A percentile compares a stretch with the other conserved stretches of the same genome.
Evolutionary conservation across 2,113 vertebrate genomes (phyloP).

Genomic region (Chiloscyllium plagiosum): DNA sequence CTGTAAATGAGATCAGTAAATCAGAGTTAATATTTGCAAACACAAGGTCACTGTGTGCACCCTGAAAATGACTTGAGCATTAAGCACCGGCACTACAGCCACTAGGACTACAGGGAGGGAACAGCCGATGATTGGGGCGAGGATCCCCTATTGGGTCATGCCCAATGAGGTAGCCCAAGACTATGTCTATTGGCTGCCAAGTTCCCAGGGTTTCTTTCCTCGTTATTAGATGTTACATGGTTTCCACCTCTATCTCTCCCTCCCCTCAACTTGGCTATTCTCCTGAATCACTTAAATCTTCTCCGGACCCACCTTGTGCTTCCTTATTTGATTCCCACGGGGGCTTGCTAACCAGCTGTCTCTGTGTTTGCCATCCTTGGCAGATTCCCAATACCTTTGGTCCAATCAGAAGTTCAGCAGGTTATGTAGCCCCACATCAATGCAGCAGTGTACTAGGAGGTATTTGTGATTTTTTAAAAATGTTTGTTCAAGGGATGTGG

Average conservation of each 20-base stretch:
- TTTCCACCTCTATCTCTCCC: too few species aligned
- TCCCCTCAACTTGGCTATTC: neutral
- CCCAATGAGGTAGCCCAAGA: neutral
- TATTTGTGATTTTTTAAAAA: too few species aligned
- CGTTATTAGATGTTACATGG: neutral
- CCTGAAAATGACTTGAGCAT: neutral
- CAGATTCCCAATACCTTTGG: too few species aligned
- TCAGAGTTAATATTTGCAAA: neutral
- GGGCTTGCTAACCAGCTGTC: too few species aligned
- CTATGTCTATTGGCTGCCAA: neutral
- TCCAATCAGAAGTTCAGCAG: too few species aligned
- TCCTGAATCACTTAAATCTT: neutral
- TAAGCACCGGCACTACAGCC: neutral
- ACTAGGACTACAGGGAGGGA: too few species aligned
- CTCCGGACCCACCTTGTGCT: neutral
- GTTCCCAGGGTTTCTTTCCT: neutral
- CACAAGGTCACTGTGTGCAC: neutral
- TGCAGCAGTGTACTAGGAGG: too few species aligned
- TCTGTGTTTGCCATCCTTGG: too few species aligned
- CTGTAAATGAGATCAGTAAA: neutral
- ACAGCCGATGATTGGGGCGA: neutral
- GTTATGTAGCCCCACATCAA: too few species aligned
- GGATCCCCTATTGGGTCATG: neutral
- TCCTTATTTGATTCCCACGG: neutral
- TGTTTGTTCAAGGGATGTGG: too few species aligned